Evolutionary conservation across 1,140 invertebrate species (phyloP).

Genomic region (Brachionus manjavacas): DNA sequence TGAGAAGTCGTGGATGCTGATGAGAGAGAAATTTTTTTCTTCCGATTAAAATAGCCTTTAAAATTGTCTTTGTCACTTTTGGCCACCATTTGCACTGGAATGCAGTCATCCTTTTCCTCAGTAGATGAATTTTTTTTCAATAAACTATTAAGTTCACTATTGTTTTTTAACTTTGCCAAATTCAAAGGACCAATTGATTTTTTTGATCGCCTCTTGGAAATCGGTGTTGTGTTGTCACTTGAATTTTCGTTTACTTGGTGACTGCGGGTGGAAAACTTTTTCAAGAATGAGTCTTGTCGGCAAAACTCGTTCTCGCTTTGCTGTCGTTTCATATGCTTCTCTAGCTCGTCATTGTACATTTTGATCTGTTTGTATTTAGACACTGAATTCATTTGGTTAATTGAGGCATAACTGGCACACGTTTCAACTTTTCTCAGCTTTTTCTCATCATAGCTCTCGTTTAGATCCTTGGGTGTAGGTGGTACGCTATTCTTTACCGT

Average conservation of each 20-base stretch:
- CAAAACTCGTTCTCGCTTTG: slow-evolving; percentile 34
- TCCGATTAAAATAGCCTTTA: background rate
- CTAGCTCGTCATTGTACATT: slow-evolving; percentile 7
- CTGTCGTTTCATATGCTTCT: background rate
- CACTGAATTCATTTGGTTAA: background rate
- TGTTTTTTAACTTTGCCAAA: slow-evolving; percentile 19
- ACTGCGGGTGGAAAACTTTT: slow-evolving; percentile 84
- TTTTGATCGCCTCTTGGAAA: background rate
- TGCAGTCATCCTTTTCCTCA: background rate
- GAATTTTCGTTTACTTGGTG: slow-evolving; percentile 41
- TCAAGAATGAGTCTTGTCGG: slow-evolving; percentile 86
- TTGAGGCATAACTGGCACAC: background rate
- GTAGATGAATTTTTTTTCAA: background rate
- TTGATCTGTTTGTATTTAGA: slow-evolving; percentile 13
- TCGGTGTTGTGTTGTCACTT: background rate
- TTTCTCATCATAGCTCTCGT: background rate
- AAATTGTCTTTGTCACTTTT: background rate
- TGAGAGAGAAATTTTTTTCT: background rate
- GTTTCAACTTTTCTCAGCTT: background rate
- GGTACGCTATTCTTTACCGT: background rate
- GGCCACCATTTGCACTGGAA: background rate
- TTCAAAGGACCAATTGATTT: slow-evolving; percentile 41
- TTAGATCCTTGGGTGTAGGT: background rate
- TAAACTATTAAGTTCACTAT: background rate
- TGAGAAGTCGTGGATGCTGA: background rate